These are phyloP conservation scores for Dicranocentrus wangi DNA, from an alignment of 2,888 invertebrate genomes.

Conservation along the genomic window DNA sequence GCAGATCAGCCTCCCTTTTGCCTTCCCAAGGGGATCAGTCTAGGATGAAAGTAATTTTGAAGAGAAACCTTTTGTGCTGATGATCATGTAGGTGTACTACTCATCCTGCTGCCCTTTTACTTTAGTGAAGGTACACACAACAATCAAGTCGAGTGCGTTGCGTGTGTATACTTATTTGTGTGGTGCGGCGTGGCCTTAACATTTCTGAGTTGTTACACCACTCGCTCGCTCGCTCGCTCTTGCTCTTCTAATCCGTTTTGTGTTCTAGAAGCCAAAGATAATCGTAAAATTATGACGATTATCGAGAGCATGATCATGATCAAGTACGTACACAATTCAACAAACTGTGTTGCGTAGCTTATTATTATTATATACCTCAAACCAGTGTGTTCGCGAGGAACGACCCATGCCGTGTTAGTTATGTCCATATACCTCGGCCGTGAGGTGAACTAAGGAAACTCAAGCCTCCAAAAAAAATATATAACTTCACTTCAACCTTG, in stretches of 20 bases:
- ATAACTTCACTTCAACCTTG: conserved; percentile 15
- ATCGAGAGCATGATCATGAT: conserved; percentile 38
- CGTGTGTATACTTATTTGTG: too few species aligned
- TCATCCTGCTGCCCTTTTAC: not conserved
- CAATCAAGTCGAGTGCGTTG: too few species aligned
- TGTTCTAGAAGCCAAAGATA: conserved; percentile 36
- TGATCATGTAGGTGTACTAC: too few species aligned
- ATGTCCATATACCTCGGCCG: conserved; percentile 21
- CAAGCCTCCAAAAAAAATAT: conserved; percentile 16
- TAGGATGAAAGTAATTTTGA: conserved; percentile 24
- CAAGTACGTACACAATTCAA: not conserved
- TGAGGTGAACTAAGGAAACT: conserved; percentile 8
- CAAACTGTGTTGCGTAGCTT: too few species aligned
- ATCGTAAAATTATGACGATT: conserved; percentile 36
- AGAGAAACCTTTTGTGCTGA: conserved; percentile 24
- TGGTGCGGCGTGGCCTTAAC: too few species aligned
- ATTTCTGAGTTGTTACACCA: not conserved
- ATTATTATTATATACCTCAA: not conserved
- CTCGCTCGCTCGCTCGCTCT: not conserved
- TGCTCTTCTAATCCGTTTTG: not conserved
- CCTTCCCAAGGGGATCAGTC: conserved; percentile 22
- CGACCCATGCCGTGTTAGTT: conserved; percentile 38
- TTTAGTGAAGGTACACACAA: not conserved
- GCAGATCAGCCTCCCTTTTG: conserved; percentile 7
- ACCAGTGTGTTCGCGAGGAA: not conserved